Evolutionary conservation across 2,113 vertebrate species (phyloP).

Genomic region (Cyanoliseus patagonus): DNA sequence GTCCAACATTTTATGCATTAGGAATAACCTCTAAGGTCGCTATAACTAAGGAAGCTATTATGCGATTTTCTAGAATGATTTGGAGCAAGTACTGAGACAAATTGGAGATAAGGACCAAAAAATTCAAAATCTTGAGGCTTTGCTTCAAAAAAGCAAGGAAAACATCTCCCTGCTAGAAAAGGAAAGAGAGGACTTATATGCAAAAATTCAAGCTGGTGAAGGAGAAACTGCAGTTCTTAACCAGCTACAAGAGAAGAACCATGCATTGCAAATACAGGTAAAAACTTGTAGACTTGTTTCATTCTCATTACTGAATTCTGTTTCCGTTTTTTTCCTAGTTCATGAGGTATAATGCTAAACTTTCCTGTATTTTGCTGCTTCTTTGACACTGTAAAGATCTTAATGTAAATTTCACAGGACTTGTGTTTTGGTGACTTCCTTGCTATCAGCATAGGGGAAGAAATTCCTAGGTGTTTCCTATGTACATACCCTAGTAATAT

Average conservation of each 20-base stretch:
- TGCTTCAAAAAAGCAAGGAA: constrained; percentile 96
- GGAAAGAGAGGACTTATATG: constrained; percentile 94
- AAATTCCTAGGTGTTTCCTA: background rate
- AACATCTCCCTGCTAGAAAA: constrained; percentile 90
- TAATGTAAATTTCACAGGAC: background rate
- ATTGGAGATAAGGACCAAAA: constrained; percentile 99
- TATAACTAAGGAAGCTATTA: constrained; percentile 48
- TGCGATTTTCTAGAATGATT: constrained; percentile 85
- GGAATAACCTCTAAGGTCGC: constrained; percentile 4
- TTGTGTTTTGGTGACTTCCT: background rate
- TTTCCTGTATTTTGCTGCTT: background rate
- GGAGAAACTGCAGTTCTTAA: constrained; percentile 94
- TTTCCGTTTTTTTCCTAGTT: background rate
- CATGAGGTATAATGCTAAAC: background rate
- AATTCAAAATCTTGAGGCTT: constrained; percentile 97
- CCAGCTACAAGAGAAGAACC: constrained; percentile 96
- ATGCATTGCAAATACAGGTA: constrained; percentile 91
- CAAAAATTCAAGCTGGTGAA: constrained; percentile 97
- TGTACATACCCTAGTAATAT: background rate
- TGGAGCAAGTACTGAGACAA: constrained; percentile 97
- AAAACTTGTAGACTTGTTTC: background rate
- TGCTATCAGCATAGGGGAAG: background rate
- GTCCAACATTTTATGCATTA: constrained; percentile 26
- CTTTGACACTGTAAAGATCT: background rate
- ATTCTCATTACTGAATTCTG: background rate